Evolutionary conservation across 1,140 invertebrate genomes (phyloP).

Genomic region (Drosophila ironensis): DNA sequence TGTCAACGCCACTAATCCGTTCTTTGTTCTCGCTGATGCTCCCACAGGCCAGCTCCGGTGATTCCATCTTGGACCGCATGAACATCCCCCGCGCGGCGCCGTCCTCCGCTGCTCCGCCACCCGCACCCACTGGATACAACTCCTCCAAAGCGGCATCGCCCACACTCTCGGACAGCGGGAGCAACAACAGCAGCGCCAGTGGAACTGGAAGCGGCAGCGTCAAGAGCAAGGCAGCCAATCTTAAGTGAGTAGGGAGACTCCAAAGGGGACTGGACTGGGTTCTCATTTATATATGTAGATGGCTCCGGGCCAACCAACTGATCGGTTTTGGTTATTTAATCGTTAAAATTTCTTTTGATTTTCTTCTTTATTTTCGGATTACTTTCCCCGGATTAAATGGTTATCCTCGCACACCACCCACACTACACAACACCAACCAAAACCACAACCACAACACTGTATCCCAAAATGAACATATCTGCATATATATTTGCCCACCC

Average conservation of each 20-base stretch:
- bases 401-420: slow-evolving; percentile 28
- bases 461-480: no score
- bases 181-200: slow-evolving; percentile 46
- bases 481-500: slow-evolving; percentile 19
- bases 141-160: slow-evolving; percentile 64
- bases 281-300: no score
- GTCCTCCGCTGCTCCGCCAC: not conserved
- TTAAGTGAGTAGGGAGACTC: slow-evolving; percentile 61
- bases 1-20: slow-evolving; percentile 9
- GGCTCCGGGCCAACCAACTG: no score
- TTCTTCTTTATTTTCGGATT: slow-evolving; percentile 60
- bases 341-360: slow-evolving; percentile 35
- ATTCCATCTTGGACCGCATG: slow-evolving; percentile 75
- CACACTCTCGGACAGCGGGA: slow-evolving; percentile 73
- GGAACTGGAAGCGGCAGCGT: slow-evolving; percentile 52
- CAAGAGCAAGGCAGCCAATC: slow-evolving; percentile 77
- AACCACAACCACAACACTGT: slow-evolving; percentile 4
- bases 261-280: not conserved
- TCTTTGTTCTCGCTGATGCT: slow-evolving; percentile 11
- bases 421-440: slow-evolving; percentile 11
- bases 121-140: not conserved
- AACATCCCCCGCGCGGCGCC: slow-evolving; percentile 55
- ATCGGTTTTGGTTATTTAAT: not conserved
- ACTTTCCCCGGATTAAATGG: slow-evolving; percentile 62
- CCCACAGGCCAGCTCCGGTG: slow-evolving; percentile 38